Conservation (phyloP, 2,888 invertebrate genomes). For the Hypsopygia costalis region DNA sequence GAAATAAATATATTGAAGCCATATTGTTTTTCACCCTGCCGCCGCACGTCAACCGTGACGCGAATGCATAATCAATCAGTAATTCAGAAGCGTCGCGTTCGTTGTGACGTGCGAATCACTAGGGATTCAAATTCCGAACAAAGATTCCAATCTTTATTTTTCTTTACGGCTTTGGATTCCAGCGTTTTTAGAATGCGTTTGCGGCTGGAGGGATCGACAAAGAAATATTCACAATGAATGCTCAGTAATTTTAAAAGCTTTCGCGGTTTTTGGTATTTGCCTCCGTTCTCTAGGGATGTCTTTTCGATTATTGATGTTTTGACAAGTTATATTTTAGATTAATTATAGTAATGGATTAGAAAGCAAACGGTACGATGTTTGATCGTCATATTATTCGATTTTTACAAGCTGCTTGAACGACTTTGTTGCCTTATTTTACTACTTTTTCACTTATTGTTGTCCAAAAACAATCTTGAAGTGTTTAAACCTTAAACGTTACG, state of each 20-base stretch:
- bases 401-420: no score
- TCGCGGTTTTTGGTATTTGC: conserved; percentile 59
- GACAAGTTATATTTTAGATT: conserved; percentile 53
- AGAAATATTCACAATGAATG: conserved; percentile 67
- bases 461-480: no score
- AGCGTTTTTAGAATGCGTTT: conserved; percentile 38
- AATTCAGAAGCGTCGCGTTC: conserved; percentile 57
- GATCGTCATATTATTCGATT: no score
- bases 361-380: background rate
- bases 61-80: conserved; percentile 79
- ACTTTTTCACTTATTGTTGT: no score
- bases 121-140: conserved; percentile 65
- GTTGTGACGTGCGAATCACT: conserved; percentile 59
- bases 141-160: conserved; percentile 63
- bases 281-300: conserved; percentile 46
- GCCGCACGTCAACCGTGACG: conserved; percentile 56
- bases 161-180: conserved; percentile 33
- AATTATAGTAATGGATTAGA: conserved; percentile 46
- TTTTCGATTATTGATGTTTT: conserved; percentile 72
- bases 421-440: no score
- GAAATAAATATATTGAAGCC: conserved; percentile 9
- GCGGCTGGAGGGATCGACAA: conserved; percentile 59
- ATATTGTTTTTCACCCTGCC: conserved; percentile 15
- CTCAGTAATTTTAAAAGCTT: conserved; percentile 76
- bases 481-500: no score